Evolutionary conservation across 2,113 vertebrate species (phyloP), one percentile per base, ranked within the genome.

Genomic region (Callipepla californica): DNA sequence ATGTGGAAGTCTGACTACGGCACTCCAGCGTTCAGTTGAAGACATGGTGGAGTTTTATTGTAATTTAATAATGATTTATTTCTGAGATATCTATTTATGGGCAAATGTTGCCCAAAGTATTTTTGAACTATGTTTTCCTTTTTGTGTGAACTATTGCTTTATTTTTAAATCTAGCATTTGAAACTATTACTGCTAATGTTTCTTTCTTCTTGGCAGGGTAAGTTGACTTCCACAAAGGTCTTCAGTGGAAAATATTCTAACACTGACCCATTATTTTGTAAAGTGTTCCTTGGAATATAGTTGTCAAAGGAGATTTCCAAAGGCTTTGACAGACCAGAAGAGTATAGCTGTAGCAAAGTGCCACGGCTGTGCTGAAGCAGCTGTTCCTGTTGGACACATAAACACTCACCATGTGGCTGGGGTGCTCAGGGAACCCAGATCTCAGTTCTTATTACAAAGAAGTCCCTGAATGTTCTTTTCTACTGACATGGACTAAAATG

Each of bases 1-100:
- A 45, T 87, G 79, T 96, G 93, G 93, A 90, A 59, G 22, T 73
- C 67, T 81, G 36, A 18, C 63, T 89, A 21, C 83, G 65, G 80
- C 53, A 36, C 50, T 82, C 22, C 25, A 34, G n/a, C 57, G 40
- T 96, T 38, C 30, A 77, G 34, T 3, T 82, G 68, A 80, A 86
- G 89, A 58, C 11, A 7, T 28, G 45, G 38, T 61, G 84, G 66
- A 89, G 36, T 21, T 81, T 87, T 89, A 66, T 26, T 70, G 66
- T 57, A 58, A 85, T 84, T 84, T 45, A 63, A 70, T 70, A 86
- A 51, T 75, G 65, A 25, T 85, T 90, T 84, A 19, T 81, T 90
- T 83, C 38, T 58, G 23, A 50, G 25, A 13, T 50, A 50, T 79
- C 80, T 55, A 66, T 87, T 73, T 87, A 92, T 73, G 67, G 80